Evolutionary conservation across 37 sponge, comb jelly and placozoan genomes (phyloP), one percentile per base, ranked within the genome.

Genomic region (Oopsacas minuta): DNA sequence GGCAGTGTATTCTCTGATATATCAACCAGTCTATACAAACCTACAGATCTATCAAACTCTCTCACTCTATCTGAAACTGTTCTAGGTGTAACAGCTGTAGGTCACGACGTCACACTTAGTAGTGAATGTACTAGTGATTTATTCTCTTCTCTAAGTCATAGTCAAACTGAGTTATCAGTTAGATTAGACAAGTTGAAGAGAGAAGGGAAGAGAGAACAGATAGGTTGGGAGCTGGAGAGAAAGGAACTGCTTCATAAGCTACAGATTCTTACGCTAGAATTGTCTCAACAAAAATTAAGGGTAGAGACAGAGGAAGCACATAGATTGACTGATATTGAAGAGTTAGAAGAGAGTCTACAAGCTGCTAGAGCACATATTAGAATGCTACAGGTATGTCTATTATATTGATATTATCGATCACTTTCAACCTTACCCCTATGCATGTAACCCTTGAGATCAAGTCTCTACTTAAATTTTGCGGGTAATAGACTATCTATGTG

Each of bases 211-310:
- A 7, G 75, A 7, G 75, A 61, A n/a, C 75, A 61, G 75, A 61
- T 61, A 25, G 75, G 75, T n/a, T 61, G 75, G 75, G 75, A 61
- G 75, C 75, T 61, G 75, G 75, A 61, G 75, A 10, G 75, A n/a
- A 61, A 61, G 75, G 75, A 61, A n/a, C 75, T 61, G 75, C 75
- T 61, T 25, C 75, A 61, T 34, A 61, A 34, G 28, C 75, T 61
- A 34, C 75, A 61, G 75, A 61, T 61, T n/a, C 17, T 61, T 32
- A n/a, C 22, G 28, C 28, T 61, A n/a, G 75, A 61, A 34, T 3
- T 20, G 75, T 61, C 75, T 25, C 75, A 61, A n/a, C 75, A 61
- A 34, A 61, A n/a, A n/a, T 34, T 61, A 34, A 61, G 30, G 22
- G 30, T 34, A 3, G 75, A 61, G 75, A 61, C 75, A n/a, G 75